These are phyloP conservation scores for Lasioglossum villosulum DNA, from an alignment of 2,888 invertebrate genomes.

Conservation along the genomic window DNA sequence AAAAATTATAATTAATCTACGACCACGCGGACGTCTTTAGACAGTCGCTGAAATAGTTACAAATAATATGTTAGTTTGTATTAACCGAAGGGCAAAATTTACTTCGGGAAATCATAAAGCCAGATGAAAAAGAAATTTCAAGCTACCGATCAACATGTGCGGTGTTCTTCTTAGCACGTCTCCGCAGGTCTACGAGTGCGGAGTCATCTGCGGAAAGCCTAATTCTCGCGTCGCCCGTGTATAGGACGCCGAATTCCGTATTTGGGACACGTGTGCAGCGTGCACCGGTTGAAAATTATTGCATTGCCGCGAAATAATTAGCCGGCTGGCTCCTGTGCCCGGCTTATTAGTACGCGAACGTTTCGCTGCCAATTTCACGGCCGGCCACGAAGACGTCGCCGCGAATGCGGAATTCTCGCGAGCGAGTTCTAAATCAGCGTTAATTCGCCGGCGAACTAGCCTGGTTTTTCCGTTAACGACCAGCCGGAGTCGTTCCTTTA, in stretches of 20 bases:
- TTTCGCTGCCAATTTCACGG: conserved; percentile 45
- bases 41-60: neutral
- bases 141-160: neutral
- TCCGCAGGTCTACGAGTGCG: neutral
- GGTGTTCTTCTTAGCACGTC: neutral
- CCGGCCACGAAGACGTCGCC: neutral
- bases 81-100: neutral
- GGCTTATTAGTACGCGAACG: conserved; percentile 47
- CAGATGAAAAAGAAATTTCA: neutral
- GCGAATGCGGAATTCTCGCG: conserved; percentile 21
- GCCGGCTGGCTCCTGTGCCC: conserved; percentile 18
- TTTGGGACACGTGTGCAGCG: conserved; percentile 36
- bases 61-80: neutral
- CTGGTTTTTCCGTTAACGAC: conserved; percentile 18
- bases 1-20: neutral
- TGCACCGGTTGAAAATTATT: conserved; percentile 28
- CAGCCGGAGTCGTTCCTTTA: neutral
- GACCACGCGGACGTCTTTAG: no score
- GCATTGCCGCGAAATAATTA: conserved; percentile 48
- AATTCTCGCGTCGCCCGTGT: neutral
- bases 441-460: conserved; percentile 20
- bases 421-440: conserved; percentile 32
- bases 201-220: neutral
- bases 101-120: neutral
- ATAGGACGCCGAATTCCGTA: conserved; percentile 8